A percentile compares a stretch with the other conserved stretches of the same genome.
phyloP scores from a whole-genome alignment of 2,888 invertebrate genomes.

The Neoascia interrupta region DNA sequence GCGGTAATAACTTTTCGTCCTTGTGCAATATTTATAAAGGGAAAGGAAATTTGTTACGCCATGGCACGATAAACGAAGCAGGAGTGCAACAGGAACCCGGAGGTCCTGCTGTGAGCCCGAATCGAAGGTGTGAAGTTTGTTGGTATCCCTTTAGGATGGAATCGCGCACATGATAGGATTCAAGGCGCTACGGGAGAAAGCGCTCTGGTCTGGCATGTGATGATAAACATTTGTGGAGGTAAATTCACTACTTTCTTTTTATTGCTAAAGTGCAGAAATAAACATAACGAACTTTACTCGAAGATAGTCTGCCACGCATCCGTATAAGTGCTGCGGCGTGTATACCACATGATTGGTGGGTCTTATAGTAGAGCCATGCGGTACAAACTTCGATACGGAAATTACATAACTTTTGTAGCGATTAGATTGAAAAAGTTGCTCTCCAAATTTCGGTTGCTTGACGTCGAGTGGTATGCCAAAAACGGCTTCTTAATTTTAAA shows the following conservation, averaged over 20 bases:
- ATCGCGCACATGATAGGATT: too few species aligned
- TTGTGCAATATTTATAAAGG: not conserved
- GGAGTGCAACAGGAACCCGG: not conserved
- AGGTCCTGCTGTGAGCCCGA: too few species aligned
- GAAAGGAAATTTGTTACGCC: not conserved
- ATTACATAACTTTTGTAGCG: constrained; percentile 54
- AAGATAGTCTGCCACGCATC: not conserved
- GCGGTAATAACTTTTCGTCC: not conserved
- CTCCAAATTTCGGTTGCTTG: constrained; percentile 22
- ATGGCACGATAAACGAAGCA: not conserved
- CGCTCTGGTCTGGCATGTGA: too few species aligned
- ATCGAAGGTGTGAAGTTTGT: too few species aligned
- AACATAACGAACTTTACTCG: not conserved
- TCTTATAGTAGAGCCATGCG: constrained; percentile 1
- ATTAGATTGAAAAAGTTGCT: constrained; percentile 62
- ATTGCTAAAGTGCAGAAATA: too few species aligned
- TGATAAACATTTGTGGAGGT: too few species aligned
- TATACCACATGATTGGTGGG: not conserved
- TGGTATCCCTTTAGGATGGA: too few species aligned
- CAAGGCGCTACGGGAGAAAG: too few species aligned
- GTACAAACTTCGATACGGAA: constrained; percentile 29
- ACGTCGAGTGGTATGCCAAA: not conserved
- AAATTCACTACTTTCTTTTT: too few species aligned
- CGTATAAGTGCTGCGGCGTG: not conserved
- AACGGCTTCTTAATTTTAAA: too few species aligned